Base-by-base conservation (phyloP, 2,113 vertebrate species). In the Sminthopsis crassicaudata region DNA sequence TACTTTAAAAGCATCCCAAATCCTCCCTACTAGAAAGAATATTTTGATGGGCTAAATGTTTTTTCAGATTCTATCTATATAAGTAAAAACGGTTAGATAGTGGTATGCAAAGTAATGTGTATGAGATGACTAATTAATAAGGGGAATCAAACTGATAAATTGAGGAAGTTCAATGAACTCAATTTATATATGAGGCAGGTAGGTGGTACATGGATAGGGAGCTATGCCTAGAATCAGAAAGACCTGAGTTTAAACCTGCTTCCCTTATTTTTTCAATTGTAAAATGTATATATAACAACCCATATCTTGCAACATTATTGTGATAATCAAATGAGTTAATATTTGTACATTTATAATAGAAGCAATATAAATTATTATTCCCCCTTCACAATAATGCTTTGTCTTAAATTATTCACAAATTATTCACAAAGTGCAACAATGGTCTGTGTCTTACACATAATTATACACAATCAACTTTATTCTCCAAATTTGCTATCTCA, bases 31-130 rank as follows among this genome's bases (percentile, higher is more conserved):
- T 8, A 52, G 11, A 94, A 91, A 96, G 93, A 93, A 96, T 89
- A 51, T 30, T 8, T 90, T 91, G 60, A 1, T 1, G 95, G 30
- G 93, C 91, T 84, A 94, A 88, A 53, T 67, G 55, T 93, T 92
- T 94, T 27, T 91, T 67, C 50, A 92, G 27, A 6, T 93, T 42
- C n/a, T 92, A 8, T n/a, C 54, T 9, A 36, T 24, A 26, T 30
- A 91, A n/a, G 76, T 91, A 23, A 93, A 94, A 88, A 14, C n/a
- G 91, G 27, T 91, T 96, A 90, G 91, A 92, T 93, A 48, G 50
- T 55, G 84, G 92, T 76, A 6, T n/a, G 46, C 54, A 92, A 91
- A 96, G 94, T 93, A 22, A 46, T 88, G 48, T 36, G 25, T 16
- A 67, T 92, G 9, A 90, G 46, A 91, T 96, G 14, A 48, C 16